Percentiles rank a stretch among this genome's conserved stretches.
Conservation (phyloP, 2,888 invertebrate species). For the Brachypalpus laphriformis region DNA sequence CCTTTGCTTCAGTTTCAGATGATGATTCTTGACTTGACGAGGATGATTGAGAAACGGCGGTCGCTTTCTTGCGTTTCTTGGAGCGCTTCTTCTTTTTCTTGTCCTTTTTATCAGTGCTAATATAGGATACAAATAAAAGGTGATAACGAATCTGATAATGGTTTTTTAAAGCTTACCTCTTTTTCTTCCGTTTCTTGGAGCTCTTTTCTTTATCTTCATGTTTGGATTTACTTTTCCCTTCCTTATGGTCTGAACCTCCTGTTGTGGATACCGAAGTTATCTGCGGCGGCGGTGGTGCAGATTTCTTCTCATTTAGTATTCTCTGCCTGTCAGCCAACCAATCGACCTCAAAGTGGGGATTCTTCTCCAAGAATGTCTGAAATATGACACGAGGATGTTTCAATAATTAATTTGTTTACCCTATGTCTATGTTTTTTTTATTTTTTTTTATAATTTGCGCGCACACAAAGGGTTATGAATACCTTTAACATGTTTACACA, state of each 20-base stretch:
- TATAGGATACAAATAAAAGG: slow-evolving; percentile 74
- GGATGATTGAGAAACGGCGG: slow-evolving; percentile 74
- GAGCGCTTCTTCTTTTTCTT: slow-evolving; percentile 84
- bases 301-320: slow-evolving; percentile 85
- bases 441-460: too few species aligned
- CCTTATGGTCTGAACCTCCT: slow-evolving; percentile 75
- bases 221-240: slow-evolving; percentile 83
- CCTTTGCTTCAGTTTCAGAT: slow-evolving; percentile 76
- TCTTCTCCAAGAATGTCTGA: slow-evolving; percentile 91
- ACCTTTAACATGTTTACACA: too few species aligned
- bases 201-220: slow-evolving; percentile 83
- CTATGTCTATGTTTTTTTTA: too few species aligned
- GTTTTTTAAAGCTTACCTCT: slow-evolving; percentile 81
- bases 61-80: slow-evolving; percentile 83
- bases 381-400: background rate
- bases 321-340: slow-evolving; percentile 93
- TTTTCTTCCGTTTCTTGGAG: slow-evolving; percentile 84
- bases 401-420: too few species aligned
- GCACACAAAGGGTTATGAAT: too few species aligned
- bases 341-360: slow-evolving; percentile 94
- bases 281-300: slow-evolving; percentile 76
- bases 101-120: slow-evolving; percentile 81
- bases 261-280: slow-evolving; percentile 77
- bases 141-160: background rate
- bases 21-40: slow-evolving; percentile 78